These are phyloP conservation scores for Balaeniceps rex DNA, from an alignment of 2,113 vertebrate genomes.

Conservation along the genomic window DNA sequence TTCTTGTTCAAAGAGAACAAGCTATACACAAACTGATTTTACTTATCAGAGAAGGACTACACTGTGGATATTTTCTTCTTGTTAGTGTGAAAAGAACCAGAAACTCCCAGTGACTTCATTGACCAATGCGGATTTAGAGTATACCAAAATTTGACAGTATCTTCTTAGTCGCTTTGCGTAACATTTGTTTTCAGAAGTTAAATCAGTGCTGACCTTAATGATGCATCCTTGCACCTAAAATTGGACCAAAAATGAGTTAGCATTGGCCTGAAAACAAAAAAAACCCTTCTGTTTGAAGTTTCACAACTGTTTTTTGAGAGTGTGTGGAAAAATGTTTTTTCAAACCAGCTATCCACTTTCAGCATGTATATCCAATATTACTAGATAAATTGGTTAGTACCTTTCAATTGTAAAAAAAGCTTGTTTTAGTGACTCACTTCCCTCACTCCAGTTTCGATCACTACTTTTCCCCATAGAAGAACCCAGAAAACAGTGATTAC, in stretches of 20 bases:
- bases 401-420: background rate
- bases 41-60: background rate
- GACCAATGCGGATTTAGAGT: background rate
- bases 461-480: background rate
- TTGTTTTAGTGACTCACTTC: background rate
- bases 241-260: background rate
- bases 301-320: background rate
- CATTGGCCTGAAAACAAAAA: background rate
- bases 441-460: background rate
- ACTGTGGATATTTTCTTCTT: background rate
- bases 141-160: background rate
- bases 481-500: rapidly evolving
- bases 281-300: background rate
- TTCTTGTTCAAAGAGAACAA: background rate
- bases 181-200: background rate
- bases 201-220: background rate
- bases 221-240: background rate
- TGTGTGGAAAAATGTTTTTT: background rate
- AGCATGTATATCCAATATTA: background rate
- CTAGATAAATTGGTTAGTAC: background rate
- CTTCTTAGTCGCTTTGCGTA: background rate
- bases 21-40: background rate
- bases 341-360: background rate
- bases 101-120: background rate
- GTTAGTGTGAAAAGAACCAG: background rate